These are phyloP conservation scores for Quadroppia sp. DNA, from an alignment of 2,888 invertebrate species.

Conservation along the genomic window DNA sequence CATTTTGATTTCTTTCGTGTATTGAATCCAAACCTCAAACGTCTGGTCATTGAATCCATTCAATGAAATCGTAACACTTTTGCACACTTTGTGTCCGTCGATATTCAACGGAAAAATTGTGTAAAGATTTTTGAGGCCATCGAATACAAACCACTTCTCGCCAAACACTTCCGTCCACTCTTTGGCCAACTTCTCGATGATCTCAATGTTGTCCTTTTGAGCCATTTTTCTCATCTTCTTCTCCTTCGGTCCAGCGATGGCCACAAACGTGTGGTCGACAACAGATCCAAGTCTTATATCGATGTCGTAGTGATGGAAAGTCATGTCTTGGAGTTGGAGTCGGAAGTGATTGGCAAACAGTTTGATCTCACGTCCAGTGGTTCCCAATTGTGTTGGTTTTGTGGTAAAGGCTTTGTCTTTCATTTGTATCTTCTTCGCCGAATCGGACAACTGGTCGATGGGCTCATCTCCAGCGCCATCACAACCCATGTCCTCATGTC, in stretches of 20 bases:
- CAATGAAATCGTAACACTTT: background rate
- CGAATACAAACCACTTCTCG: slow-evolving; percentile 75
- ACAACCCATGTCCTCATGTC: too few relatives aligned
- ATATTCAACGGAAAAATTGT: background rate
- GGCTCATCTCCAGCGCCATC: too few relatives aligned
- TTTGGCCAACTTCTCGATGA: background rate
- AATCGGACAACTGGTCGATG: too few relatives aligned
- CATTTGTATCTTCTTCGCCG: slow-evolving; percentile 61
- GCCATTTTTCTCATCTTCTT: background rate
- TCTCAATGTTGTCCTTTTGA: background rate
- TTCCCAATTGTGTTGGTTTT: slow-evolving; percentile 87
- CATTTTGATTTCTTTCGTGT: background rate
- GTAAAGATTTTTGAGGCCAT: slow-evolving; percentile 23
- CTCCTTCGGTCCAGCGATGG: too few relatives aligned
- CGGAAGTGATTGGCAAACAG: slow-evolving; percentile 99
- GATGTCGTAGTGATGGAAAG: slow-evolving; percentile 98
- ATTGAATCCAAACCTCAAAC: slow-evolving; percentile 5
- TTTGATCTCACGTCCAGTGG: slow-evolving; percentile 92
- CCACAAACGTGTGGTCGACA: slow-evolving; percentile 52
- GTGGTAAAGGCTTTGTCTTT: slow-evolving; percentile 52
- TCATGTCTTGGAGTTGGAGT: slow-evolving; percentile 97
- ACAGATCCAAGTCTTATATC: slow-evolving; percentile 74
- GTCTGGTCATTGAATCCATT: background rate
- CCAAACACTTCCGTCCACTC: slow-evolving; percentile 92
- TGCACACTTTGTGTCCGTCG: background rate